Evolutionary conservation across 2,113 vertebrate genomes (phyloP), one percentile per base, ranked within the genome.

Genomic region (human (Homo sapiens)): DNA sequence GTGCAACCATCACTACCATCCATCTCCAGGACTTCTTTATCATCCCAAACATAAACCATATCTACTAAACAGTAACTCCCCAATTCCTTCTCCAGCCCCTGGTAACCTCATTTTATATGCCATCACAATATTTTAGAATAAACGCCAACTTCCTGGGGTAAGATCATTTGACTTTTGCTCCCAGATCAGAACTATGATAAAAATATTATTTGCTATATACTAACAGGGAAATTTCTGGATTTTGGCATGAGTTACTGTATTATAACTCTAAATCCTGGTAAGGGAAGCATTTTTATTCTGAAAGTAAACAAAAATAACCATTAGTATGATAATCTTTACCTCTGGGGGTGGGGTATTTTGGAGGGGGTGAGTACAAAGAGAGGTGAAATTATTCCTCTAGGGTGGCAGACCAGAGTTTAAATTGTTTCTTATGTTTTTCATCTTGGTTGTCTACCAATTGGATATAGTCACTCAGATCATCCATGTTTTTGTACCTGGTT

Each of bases 101-200:
- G 32, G 25, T 64, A 64, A 72, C n/a, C 52, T 94, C 17, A 75
- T 94, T 96, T 93, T 95, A 72, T 75, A 48, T 59, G 38, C 30
- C 16, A 45, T 61, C n/a, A 96, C 22, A 68, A n/a, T 83, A 84
- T 95, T 96, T 89, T 88, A 94, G 52, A 92, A 87, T 94, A 79
- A 93, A 89, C 52, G 92, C 57, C 32, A 89, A 45, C 20, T 96
- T 92, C 61, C 17, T 93, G 73, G 27, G 16, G 50, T 89, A 95
- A 84, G 64, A 12, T 93, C n/a, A 57, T 13, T 96, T 35, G 35
- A 66, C 66, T 89, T 97, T 93, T 88, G 55, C 70, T 79, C 40
- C 48, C 12, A 13, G 59, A 13, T 93, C 61, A 92, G 89, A 50
- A 79, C 22, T 59, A 72, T 87, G 68, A 94, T 64, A 87, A 89